phyloP scores from a whole-genome alignment of 2,888 invertebrate genomes.

The Spatulosminthurus flaviceps region DNA sequence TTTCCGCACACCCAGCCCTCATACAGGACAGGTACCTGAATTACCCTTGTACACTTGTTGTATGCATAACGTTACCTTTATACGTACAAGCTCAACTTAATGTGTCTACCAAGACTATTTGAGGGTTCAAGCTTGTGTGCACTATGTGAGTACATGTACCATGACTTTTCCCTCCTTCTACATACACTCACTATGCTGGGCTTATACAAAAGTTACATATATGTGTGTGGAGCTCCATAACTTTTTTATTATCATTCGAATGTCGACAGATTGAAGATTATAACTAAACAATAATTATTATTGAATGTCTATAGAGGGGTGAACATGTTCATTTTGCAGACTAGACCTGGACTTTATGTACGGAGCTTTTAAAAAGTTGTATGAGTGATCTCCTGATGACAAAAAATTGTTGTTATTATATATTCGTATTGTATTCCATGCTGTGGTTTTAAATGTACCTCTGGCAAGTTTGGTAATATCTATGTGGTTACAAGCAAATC shows the following conservation, averaged over 20 bases:
- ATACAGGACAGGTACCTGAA: conserved; percentile 2
- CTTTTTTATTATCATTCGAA: background rate
- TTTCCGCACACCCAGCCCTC: conserved; percentile 13
- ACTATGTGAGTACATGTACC: too few species aligned
- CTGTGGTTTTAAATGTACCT: too few species aligned
- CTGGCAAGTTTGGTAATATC: too few species aligned
- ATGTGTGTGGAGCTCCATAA: background rate
- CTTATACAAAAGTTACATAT: background rate
- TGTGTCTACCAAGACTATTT: too few species aligned
- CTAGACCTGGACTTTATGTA: too few species aligned
- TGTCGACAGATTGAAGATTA: conserved; percentile 9
- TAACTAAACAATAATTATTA: background rate
- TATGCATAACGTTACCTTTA: background rate
- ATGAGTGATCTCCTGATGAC: too few species aligned
- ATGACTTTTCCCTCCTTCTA: too few species aligned
- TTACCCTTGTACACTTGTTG: background rate
- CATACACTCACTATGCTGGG: too few species aligned
- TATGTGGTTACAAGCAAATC: too few species aligned
- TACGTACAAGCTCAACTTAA: background rate
- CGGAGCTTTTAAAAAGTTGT: too few species aligned
- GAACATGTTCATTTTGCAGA: background rate
- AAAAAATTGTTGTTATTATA: too few species aligned
- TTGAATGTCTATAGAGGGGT: conserved; percentile 13
- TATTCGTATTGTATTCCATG: too few species aligned
- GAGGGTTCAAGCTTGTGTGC: background rate